Base-by-base conservation (phyloP, 2,113 vertebrate genomes). In the Hippolais icterina region DNA sequence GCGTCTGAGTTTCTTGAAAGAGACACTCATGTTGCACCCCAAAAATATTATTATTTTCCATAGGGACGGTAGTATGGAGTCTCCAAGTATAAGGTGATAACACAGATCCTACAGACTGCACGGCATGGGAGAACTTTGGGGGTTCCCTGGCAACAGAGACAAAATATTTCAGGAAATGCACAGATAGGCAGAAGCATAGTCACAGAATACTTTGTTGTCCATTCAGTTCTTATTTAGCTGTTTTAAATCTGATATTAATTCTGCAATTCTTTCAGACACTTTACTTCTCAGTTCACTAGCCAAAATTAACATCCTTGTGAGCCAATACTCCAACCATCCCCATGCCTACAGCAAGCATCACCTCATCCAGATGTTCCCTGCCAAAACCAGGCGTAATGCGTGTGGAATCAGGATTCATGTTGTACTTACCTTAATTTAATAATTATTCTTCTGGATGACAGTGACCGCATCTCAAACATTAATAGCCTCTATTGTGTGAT, bases 361-460 rank as follows among this genome's bases (percentile, higher is more conserved):
- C 85, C 92, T 96, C 96, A 93, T 66, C 83, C 83, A 92, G 71
- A 92, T 75, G 76, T 68, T 89, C 61, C 60, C 49, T 92, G 88
- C 92, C 90, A 94, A 94, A 37, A 87, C 25, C 37, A 90, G 80
- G 88, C 35, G 0, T 74, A 91, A 89, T 71, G 82, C 0, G 1
- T 90, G 75, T 92, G 60, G 82, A 94, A 91, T 53, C 13, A 33
- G 50, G 72, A 71, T 50, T 68, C 42, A 84, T 16, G 57, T 77
- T 92, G 46, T 77, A 94, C 93, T 96, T 95, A 92, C 94, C 88
- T 96, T 96, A 86, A 95, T 92, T 95, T 90, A 93, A 93, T 90
- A 95, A 97, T 97, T 95, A 96, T 77, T 97, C 90, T 97, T 96
- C 83, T 95, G 78, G 61, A 94, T 88, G 94, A 96, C 86, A 91